Evolutionary conservation across 2,888 invertebrate species (phyloP).

Genomic region (Leucozona laternaria): DNA sequence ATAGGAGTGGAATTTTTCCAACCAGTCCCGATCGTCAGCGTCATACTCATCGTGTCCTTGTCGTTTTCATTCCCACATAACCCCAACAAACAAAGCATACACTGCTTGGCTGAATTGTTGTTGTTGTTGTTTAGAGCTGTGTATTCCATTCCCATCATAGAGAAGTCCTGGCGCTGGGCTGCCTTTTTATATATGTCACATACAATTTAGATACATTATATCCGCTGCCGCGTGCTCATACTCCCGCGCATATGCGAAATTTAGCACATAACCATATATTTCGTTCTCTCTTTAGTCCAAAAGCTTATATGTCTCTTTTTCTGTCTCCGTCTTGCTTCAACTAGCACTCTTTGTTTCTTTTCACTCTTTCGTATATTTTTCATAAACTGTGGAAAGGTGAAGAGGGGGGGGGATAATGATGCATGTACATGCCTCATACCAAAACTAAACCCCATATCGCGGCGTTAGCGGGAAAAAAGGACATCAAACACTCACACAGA

Average conservation of each 20-base stretch:
- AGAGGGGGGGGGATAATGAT: conserved; percentile 43
- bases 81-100: conserved; percentile 74
- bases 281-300: conserved; percentile 41
- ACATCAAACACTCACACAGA: conserved; percentile 64
- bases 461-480: conserved; percentile 54
- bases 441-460: conserved; percentile 42
- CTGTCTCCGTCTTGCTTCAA: neutral
- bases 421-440: conserved; percentile 57
- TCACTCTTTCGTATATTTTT: conserved; percentile 33
- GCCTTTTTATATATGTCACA: conserved; percentile 72
- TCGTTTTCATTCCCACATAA: conserved; percentile 75
- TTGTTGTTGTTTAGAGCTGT: conserved; percentile 33
- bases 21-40: conserved; percentile 72
- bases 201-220: conserved; percentile 75
- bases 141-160: conserved; percentile 4
- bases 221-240: conserved; percentile 75
- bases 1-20: conserved; percentile 75
- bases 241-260: conserved; percentile 76
- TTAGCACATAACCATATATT: conserved; percentile 68
- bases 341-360: conserved; percentile 45
- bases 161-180: conserved; percentile 43
- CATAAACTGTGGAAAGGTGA: neutral
- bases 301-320: conserved; percentile 6
- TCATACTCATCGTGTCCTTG: conserved; percentile 74
- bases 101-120: conserved; percentile 29